A percentile compares a stretch with the other conserved stretches of the same genome.
Evolutionary conservation across 2,113 vertebrate species (phyloP).

Genomic region (Strix aluco): DNA sequence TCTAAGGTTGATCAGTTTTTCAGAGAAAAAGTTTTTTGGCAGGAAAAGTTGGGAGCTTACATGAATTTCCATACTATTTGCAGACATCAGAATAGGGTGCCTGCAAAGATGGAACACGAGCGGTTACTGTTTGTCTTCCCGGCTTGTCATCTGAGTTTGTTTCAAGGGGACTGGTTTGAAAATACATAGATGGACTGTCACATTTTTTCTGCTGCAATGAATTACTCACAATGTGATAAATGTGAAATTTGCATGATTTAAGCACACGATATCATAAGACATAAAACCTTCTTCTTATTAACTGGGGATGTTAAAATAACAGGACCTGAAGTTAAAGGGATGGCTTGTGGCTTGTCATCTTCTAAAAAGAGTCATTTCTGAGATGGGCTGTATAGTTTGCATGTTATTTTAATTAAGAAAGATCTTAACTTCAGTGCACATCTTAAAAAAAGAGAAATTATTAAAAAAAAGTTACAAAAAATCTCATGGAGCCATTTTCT

Average conservation of each 20-base stretch:
- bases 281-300: not conserved
- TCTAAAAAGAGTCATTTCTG: not conserved
- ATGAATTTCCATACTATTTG: not conserved
- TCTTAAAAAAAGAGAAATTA: not conserved
- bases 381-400: not conserved
- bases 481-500: not conserved
- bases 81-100: not conserved
- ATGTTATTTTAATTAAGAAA: not conserved
- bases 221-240: not conserved
- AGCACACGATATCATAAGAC: not conserved
- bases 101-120: fast-evolving
- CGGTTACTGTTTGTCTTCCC: not conserved
- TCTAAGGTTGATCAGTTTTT: not conserved
- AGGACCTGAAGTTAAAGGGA: not conserved
- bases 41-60: not conserved
- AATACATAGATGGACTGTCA: not conserved
- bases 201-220: not conserved
- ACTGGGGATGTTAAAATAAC: not conserved
- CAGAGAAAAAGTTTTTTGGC: not conserved
- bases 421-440: not conserved
- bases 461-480: not conserved
- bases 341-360: too few relatives aligned
- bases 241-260: not conserved
- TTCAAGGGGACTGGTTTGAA: not conserved
- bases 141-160: not conserved